Evolutionary conservation across 2,888 invertebrate species (phyloP).

Genomic region (Priapulus caudatus): DNA sequence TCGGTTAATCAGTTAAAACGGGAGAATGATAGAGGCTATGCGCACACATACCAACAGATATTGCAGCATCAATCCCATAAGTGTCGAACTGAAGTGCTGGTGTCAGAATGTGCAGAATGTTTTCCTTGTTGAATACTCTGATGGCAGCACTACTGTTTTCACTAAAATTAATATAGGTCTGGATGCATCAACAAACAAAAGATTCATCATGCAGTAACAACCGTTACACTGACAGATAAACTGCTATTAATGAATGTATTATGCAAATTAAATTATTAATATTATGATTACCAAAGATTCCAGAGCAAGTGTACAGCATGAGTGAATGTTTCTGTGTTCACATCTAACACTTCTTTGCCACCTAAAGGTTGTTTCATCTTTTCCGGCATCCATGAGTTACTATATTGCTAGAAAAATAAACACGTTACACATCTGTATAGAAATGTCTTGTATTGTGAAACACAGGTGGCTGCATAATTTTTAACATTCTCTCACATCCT

Average conservation of each 20-base stretch:
- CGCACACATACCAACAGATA: conserved; percentile 37
- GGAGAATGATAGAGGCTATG: too few species aligned
- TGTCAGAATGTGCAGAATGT: conserved; percentile 48
- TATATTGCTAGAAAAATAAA: conserved; percentile 25
- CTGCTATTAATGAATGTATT: neutral
- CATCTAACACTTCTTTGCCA: conserved; percentile 41
- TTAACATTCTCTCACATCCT: too few species aligned
- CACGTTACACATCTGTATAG: conserved; percentile 4
- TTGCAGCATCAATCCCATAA: conserved; percentile 45
- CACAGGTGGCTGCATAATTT: too few species aligned
- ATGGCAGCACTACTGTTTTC: conserved; percentile 47
- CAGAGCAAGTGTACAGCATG: conserved; percentile 55
- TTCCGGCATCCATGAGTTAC: conserved; percentile 25
- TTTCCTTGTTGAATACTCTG: conserved; percentile 51
- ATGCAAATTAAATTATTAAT: conserved; percentile 2
- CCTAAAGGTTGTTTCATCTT: too few species aligned
- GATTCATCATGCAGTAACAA: conserved; percentile 4
- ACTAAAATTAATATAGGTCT: conserved; percentile 36
- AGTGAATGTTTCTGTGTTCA: conserved; percentile 52
- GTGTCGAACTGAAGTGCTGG: conserved; percentile 48
- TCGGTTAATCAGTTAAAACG: too few species aligned
- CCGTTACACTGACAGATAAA: neutral
- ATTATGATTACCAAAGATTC: conserved; percentile 48
- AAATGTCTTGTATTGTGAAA: too few species aligned
- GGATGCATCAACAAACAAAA: too few species aligned